Percentiles rank a stretch among this genome's conserved stretches.
phyloP scores from a whole-genome alignment of 2,113 vertebrate species.

The Rissa tridactyla region DNA sequence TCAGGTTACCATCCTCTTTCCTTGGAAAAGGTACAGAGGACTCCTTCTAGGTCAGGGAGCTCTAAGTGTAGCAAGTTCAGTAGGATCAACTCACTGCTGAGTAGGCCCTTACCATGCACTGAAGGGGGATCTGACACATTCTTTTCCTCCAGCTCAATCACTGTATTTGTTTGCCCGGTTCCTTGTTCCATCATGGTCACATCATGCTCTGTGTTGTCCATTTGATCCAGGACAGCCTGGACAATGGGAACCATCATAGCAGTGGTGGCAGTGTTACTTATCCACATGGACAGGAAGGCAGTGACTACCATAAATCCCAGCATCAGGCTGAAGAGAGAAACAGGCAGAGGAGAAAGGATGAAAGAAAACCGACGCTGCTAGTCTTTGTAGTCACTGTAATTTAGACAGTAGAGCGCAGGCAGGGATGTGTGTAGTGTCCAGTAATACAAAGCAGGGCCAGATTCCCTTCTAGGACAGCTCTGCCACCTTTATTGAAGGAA shows the following conservation, averaged over 20 bases:
- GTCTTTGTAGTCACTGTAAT: background rate
- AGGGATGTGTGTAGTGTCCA: background rate
- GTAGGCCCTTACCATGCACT: slow-evolving; percentile 14
- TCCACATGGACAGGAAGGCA: slow-evolving; percentile 98
- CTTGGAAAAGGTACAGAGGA: background rate
- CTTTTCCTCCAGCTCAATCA: slow-evolving; percentile 61
- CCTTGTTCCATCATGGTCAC: background rate
- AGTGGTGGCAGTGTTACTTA: slow-evolving; percentile 96
- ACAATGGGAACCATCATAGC: slow-evolving; percentile 98
- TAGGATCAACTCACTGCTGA: background rate
- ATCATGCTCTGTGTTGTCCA: slow-evolving; percentile 71
- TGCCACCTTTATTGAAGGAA: background rate
- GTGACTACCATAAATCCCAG: slow-evolving; percentile 94
- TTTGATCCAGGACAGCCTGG: slow-evolving; percentile 88
- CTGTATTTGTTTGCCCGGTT: slow-evolving; percentile 2
- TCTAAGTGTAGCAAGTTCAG: background rate
- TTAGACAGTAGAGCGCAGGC: background rate
- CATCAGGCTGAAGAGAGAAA: slow-evolving; percentile 83
- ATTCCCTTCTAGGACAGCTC: background rate
- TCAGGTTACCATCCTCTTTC: background rate
- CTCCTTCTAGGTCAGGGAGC: background rate
- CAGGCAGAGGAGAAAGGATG: background rate
- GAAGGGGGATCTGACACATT: background rate
- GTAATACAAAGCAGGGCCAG: background rate
- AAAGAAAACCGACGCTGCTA: background rate